Evolutionary conservation across 2,888 invertebrate genomes (phyloP).

Genomic region (Frankliniella intonsa): DNA sequence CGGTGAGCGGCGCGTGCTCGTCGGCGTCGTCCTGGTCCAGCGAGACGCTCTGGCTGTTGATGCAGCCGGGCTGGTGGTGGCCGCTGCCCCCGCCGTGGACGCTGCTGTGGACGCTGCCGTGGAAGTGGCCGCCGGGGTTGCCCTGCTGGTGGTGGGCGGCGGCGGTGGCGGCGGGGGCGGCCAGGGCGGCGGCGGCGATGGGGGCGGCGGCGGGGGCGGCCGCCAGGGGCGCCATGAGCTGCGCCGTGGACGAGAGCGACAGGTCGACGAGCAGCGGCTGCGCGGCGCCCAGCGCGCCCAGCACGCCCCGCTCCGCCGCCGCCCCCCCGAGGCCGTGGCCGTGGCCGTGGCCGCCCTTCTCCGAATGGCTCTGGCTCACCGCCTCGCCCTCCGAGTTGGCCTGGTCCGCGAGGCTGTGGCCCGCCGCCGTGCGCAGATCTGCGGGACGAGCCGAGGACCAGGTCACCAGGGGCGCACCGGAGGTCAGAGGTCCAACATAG

Average conservation of each 20-base stretch:
- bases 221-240: slow-evolving; percentile 15
- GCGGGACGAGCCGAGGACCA: background rate
- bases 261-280: slow-evolving; percentile 23
- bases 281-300: background rate
- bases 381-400: slow-evolving; percentile 15
- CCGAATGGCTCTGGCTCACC: background rate
- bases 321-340: background rate
- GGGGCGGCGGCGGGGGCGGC: slow-evolving; percentile 3
- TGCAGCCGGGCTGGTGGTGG: background rate
- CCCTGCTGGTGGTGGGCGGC: background rate
- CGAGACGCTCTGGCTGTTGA: background rate
- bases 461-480: too few relatives aligned
- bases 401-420: slow-evolving; percentile 11
- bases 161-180: background rate
- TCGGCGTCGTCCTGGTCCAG: slow-evolving; percentile 17
- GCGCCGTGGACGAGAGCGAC: background rate
- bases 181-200: background rate
- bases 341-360: background rate
- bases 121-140: background rate
- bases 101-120: too few relatives aligned
- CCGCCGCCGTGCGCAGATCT: slow-evolving; percentile 14
- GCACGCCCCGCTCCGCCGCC: background rate
- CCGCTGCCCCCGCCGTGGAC: background rate
- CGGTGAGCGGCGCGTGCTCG: slow-evolving; percentile 2
- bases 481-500: too few relatives aligned